These are phyloP conservation scores for Malacosoma neustria DNA, from an alignment of 2,888 invertebrate genomes.

Conservation along the genomic window DNA sequence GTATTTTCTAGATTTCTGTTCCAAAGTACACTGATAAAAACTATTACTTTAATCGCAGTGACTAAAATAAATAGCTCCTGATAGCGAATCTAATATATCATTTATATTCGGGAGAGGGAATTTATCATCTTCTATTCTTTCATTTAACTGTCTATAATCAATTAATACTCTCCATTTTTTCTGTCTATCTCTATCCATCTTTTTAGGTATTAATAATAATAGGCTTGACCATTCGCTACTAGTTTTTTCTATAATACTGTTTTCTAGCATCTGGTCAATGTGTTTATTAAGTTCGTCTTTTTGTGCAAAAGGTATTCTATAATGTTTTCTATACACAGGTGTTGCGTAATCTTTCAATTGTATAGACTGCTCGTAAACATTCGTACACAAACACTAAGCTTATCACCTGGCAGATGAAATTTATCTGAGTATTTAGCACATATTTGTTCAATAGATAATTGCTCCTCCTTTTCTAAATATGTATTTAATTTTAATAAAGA, in stretches of 20 bases:
- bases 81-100: conserved; percentile 11
- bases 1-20: conserved; percentile 7
- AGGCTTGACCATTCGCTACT: conserved; percentile 14
- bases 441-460: no score
- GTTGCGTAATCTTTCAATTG: conserved; percentile 1
- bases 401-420: conserved; percentile 7
- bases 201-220: conserved; percentile 16
- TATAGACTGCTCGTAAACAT: conserved; percentile 5
- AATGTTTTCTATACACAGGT: conserved; percentile 3
- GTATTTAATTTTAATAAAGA: no score
- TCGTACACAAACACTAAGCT: conserved; percentile 3
- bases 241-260: conserved; percentile 11
- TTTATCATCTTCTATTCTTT: conserved; percentile 10
- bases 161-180: conserved; percentile 17
- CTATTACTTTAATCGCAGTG: conserved; percentile 12
- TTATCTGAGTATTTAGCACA: conserved; percentile 9
- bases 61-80: conserved; percentile 10
- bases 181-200: conserved; percentile 4
- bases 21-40: conserved; percentile 7
- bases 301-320: background rate
- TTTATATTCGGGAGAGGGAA: conserved; percentile 7
- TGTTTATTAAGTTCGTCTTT: background rate
- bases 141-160: conserved; percentile 12
- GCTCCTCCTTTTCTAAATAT: no score
- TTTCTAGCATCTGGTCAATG: conserved; percentile 8